These are phyloP conservation scores for Hirtodrosophila histrioides DNA, from an alignment of 2,888 invertebrate genomes.

Conservation along the genomic window DNA sequence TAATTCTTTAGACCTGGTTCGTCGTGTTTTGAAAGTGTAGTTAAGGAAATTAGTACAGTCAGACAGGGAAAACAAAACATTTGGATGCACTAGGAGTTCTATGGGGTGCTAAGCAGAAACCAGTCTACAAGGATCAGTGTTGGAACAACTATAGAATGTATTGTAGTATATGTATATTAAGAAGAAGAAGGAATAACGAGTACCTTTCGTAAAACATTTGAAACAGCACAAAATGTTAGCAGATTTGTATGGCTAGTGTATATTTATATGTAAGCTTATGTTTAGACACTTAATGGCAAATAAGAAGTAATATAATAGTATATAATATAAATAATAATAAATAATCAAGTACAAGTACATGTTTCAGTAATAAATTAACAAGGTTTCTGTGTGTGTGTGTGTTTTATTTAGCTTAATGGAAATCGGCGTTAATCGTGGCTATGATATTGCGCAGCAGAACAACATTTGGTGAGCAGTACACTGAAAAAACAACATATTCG, in stretches of 20 bases:
- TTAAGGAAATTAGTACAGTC: slow-evolving; percentile 1
- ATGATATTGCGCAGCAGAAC: slow-evolving; percentile 73
- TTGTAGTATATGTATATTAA: slow-evolving; percentile 10
- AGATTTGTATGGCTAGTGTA: slow-evolving; percentile 40
- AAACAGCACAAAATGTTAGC: slow-evolving; percentile 55
- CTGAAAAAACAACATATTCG: slow-evolving; percentile 79
- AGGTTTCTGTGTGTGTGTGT: slow-evolving; percentile 22
- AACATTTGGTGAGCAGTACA: slow-evolving; percentile 76
- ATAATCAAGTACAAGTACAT: too few relatives aligned
- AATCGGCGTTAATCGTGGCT: slow-evolving; percentile 77
- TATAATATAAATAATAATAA: slow-evolving; percentile 4
- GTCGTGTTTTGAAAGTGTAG: slow-evolving; percentile 1
- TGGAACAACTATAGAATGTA: slow-evolving; percentile 12
- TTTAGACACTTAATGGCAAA: slow-evolving; percentile 61
- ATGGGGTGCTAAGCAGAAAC: slow-evolving; percentile 8
- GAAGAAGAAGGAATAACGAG: slow-evolving; percentile 39
- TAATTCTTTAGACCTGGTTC: not conserved
- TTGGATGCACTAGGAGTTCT: slow-evolving; percentile 15
- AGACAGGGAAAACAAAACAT: not conserved
- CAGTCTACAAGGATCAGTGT: not conserved
- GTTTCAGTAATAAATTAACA: slow-evolving; percentile 2
- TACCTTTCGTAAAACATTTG: slow-evolving; percentile 50
- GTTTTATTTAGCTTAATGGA: slow-evolving; percentile 67
- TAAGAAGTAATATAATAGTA: slow-evolving; percentile 27
- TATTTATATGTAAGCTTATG: slow-evolving; percentile 35